These are phyloP conservation scores for Zaprionus lachaisei DNA, from an alignment of 1,140 invertebrate genomes.

Conservation along the genomic window DNA sequence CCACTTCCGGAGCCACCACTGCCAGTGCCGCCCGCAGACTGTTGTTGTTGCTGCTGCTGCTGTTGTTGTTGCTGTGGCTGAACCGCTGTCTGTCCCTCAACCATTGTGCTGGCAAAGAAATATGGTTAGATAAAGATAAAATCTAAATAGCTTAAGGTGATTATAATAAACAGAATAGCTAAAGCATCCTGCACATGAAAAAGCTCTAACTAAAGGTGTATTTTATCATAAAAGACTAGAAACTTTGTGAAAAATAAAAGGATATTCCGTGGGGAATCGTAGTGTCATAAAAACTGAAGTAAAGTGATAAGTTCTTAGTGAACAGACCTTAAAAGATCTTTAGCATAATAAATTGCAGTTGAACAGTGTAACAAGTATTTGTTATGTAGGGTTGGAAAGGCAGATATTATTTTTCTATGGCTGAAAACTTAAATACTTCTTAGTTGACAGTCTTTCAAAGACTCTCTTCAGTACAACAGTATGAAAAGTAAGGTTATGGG, in stretches of 20 bases:
- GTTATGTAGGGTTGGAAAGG: no score
- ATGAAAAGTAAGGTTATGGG: no score
- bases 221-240: no score
- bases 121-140: background rate
- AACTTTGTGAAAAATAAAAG: background rate
- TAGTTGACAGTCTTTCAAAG: no score
- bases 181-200: background rate
- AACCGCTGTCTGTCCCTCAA: slow-evolving; percentile 71
- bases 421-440: no score
- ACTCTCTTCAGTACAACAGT: no score
- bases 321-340: background rate
- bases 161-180: background rate
- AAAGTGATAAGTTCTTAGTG: no score
- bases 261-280: no score
- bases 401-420: no score
- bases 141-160: background rate
- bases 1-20: slow-evolving; percentile 24
- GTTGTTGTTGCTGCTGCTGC: slow-evolving; percentile 58
- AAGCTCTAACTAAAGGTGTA: background rate
- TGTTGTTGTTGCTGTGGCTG: slow-evolving; percentile 52
- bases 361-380: background rate
- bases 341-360: background rate
- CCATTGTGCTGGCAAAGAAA: slow-evolving; percentile 52
- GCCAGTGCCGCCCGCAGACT: slow-evolving; percentile 26
- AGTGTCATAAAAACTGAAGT: no score